Evolutionary conservation across 2,888 invertebrate genomes (phyloP).

Genomic region (Lepidocyrtinus sp.): DNA sequence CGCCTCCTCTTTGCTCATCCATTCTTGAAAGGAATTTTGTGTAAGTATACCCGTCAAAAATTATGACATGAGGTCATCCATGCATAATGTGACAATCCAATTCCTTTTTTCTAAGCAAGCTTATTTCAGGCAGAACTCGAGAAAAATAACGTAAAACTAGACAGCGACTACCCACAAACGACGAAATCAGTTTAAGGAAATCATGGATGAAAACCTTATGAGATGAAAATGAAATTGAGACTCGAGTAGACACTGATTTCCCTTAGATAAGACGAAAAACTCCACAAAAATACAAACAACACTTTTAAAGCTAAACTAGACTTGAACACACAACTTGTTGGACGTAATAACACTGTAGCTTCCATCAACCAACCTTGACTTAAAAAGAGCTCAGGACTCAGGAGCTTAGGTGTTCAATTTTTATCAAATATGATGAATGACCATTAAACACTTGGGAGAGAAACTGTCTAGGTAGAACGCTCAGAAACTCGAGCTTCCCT

Average conservation of each 20-base stretch:
- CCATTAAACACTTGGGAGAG: neutral
- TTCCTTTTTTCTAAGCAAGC: conserved; percentile 14
- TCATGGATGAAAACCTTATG: neutral
- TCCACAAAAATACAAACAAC: neutral
- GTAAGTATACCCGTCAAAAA: conserved; percentile 47
- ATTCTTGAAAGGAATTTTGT: neutral
- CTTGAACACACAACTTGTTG: conserved; percentile 2
- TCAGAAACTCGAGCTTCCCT: neutral
- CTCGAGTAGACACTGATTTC: neutral
- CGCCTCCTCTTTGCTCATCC: neutral
- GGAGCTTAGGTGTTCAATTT: no score
- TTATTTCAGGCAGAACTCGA: neutral
- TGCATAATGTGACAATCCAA: conserved; percentile 49
- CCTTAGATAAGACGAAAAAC: neutral
- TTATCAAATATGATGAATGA: conserved; percentile 6
- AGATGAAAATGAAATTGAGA: neutral
- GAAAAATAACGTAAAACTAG: neutral
- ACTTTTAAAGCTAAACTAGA: neutral
- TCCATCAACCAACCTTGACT: neutral
- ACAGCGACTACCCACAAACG: neutral
- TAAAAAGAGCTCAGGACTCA: no score
- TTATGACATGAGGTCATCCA: conserved; percentile 60
- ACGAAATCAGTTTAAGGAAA: neutral
- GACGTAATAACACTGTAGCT: neutral
- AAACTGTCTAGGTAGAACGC: neutral